Conservation (phyloP, 2,888 invertebrate species). For the Eupithecia inturbata region DNA sequence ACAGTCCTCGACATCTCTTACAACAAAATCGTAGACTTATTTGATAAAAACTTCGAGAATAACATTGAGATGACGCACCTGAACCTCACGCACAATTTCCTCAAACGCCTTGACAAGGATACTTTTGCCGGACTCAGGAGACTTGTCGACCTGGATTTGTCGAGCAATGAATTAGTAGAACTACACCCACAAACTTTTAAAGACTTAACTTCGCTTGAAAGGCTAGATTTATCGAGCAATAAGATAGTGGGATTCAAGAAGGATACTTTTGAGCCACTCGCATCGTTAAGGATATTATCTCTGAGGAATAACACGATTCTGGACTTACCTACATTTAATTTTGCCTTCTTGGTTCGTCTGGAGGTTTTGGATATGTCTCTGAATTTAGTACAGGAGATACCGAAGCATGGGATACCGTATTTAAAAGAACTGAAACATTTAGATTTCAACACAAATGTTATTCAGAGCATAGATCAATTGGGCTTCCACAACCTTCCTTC, state of each 20-base stretch:
- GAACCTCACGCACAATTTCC: slow-evolving; percentile 90
- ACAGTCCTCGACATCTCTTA: slow-evolving; percentile 91
- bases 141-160: slow-evolving; percentile 88
- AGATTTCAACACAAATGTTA: slow-evolving; percentile 90
- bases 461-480: slow-evolving; percentile 87
- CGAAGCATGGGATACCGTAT: slow-evolving; percentile 88
- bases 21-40: slow-evolving; percentile 91
- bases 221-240: slow-evolving; percentile 90
- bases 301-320: slow-evolving; percentile 91
- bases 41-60: slow-evolving; percentile 91
- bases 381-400: slow-evolving; percentile 90
- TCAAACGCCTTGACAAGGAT: slow-evolving; percentile 88
- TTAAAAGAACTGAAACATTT: slow-evolving; percentile 88
- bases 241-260: slow-evolving; percentile 89
- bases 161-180: slow-evolving; percentile 89
- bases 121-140: slow-evolving; percentile 89
- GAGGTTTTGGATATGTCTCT: slow-evolving; percentile 90
- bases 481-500: slow-evolving; percentile 90
- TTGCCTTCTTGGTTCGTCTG: slow-evolving; percentile 87
- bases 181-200: slow-evolving; percentile 90
- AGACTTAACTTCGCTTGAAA: slow-evolving; percentile 89
- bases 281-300: slow-evolving; percentile 88
- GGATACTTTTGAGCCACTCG: slow-evolving; percentile 87
- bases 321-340: slow-evolving; percentile 89
- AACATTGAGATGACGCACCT: slow-evolving; percentile 89